A percentile compares a stretch with the other conserved stretches of the same genome.
phyloP scores from a whole-genome alignment of 2,888 invertebrate species.

The Sussaba pulchella region DNA sequence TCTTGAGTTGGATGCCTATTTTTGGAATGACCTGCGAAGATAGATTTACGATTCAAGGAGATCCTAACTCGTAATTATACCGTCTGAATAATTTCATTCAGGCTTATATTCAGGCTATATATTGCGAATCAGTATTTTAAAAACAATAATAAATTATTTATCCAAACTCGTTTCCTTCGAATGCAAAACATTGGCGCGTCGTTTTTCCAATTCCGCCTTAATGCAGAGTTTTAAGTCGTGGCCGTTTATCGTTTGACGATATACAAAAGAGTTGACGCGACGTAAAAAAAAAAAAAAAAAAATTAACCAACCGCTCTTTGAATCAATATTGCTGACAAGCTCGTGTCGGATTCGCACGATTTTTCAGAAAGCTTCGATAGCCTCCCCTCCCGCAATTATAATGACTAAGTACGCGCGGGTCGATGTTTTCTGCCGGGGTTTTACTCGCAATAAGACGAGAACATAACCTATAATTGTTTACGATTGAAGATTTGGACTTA shows the following conservation, averaged over 20 bases:
- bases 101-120: too few species aligned
- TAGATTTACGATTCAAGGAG: constrained; percentile 18
- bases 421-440: constrained; percentile 43
- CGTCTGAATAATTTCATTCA: too few species aligned
- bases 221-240: constrained; percentile 21
- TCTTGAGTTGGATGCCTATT: constrained; percentile 60
- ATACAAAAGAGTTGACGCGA: constrained; percentile 18
- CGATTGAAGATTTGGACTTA: not conserved
- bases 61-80: too few species aligned
- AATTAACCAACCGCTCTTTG: constrained; percentile 33
- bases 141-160: too few species aligned
- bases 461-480: constrained; percentile 54
- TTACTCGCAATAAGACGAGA: constrained; percentile 15
- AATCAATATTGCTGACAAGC: constrained; percentile 60
- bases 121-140: not conserved
- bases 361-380: constrained; percentile 50
- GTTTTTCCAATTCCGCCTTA: constrained; percentile 12
- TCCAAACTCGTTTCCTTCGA: not conserved
- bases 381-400: constrained; percentile 18
- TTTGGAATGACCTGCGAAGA: constrained; percentile 47
- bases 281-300: too few species aligned
- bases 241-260: constrained; percentile 8
- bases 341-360: constrained; percentile 57
- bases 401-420: constrained; percentile 31
- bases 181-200: not conserved